phyloP scores from a whole-genome alignment of 2,888 invertebrate species.

The Trichogramma evanescens region DNA sequence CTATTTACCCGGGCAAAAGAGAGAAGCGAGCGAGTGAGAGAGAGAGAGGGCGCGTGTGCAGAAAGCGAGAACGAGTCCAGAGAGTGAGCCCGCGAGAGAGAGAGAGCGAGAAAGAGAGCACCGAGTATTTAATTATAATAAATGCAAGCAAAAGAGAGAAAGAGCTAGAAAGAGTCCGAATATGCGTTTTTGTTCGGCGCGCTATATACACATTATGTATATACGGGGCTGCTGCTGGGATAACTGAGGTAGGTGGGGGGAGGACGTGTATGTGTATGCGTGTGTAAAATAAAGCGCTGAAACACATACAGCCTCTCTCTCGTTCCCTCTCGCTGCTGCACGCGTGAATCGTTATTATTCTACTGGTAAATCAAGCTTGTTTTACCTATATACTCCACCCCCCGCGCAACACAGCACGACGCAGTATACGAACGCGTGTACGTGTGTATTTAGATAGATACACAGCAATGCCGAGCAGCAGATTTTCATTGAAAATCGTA shows the following conservation, averaged over 20 bases:
- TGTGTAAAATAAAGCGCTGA: background rate
- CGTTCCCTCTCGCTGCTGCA: too few species aligned
- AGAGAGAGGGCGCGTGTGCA: too few species aligned
- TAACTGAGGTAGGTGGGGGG: background rate
- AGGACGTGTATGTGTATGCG: background rate
- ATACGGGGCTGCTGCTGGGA: background rate
- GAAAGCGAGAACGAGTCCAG: background rate
- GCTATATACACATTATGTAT: background rate
- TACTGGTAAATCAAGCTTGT: too few species aligned
- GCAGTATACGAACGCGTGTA: too few species aligned
- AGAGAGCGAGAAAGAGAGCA: too few species aligned
- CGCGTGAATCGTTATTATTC: too few species aligned
- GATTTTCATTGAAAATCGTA: too few species aligned
- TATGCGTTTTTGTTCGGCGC: background rate
- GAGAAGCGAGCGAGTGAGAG: constrained; percentile 4
- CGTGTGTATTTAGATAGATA: too few species aligned
- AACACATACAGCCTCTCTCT: background rate
- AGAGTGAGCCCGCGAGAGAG: constrained; percentile 3
- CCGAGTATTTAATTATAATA: constrained; percentile 24
- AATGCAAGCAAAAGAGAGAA: constrained; percentile 14
- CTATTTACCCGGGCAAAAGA: constrained; percentile 35
- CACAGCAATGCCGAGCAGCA: too few species aligned
- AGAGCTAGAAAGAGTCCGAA: background rate
- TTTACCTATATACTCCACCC: too few species aligned
- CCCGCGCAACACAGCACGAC: too few species aligned